These are phyloP conservation scores for Agapostemon virescens DNA, from an alignment of 2,888 invertebrate species.

Conservation along the genomic window DNA sequence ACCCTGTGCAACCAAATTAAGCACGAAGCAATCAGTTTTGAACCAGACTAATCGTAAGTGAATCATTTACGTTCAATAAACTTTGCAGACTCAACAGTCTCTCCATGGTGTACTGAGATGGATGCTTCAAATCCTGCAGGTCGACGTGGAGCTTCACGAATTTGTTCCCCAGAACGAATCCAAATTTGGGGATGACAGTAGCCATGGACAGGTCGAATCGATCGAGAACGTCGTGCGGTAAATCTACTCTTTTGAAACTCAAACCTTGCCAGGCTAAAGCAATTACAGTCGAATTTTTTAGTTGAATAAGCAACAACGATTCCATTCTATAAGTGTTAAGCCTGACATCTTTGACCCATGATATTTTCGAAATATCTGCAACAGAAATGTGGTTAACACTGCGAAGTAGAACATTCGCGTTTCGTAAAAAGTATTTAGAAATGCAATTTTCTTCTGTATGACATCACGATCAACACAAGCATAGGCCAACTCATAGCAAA, in stretches of 20 bases:
- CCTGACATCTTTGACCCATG: conserved; percentile 72
- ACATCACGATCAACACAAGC: too few relatives aligned
- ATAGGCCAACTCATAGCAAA: too few relatives aligned
- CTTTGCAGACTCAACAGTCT: conserved; percentile 70
- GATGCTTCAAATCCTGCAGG: conserved; percentile 71
- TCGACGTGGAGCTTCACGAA: conserved; percentile 70
- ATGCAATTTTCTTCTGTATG: too few relatives aligned
- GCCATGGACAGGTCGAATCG: conserved; percentile 66
- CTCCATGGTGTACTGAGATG: conserved; percentile 72
- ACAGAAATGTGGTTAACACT: not conserved
- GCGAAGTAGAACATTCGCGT: too few relatives aligned
- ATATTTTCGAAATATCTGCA: conserved; percentile 67
- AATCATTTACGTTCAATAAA: conserved; percentile 74
- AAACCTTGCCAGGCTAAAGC: conserved; percentile 70
- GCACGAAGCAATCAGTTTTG: too few relatives aligned
- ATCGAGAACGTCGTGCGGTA: conserved; percentile 61
- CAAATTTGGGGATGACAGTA: conserved; percentile 70
- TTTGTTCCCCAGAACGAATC: conserved; percentile 67
- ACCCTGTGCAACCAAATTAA: too few relatives aligned
- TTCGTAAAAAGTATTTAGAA: too few relatives aligned
- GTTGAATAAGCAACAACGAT: conserved; percentile 79
- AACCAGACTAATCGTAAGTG: not conserved
- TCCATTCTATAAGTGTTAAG: conserved; percentile 80
- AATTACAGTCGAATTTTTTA: conserved; percentile 67
- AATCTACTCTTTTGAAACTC: conserved; percentile 59